These are phyloP conservation scores for Perca flavescens DNA, from an alignment of 2,113 vertebrate genomes.

Conservation along the genomic window DNA sequence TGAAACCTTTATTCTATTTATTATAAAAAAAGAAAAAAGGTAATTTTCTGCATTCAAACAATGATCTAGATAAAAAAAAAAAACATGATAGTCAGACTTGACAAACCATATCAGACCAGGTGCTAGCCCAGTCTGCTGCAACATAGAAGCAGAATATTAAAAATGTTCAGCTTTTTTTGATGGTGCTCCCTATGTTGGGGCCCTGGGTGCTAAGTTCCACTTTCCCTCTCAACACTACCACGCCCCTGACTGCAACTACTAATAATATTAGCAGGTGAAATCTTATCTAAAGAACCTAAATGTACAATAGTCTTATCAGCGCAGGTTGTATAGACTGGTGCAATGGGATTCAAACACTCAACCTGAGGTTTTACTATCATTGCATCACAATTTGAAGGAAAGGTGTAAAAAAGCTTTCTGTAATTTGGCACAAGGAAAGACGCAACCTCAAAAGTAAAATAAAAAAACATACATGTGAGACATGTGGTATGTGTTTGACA, in stretches of 20 bases:
- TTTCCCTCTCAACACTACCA: not conserved
- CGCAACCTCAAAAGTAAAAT: not conserved
- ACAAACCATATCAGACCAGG: too few relatives aligned
- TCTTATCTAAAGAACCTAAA: not conserved
- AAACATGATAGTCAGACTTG: too few relatives aligned
- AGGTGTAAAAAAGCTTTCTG: not conserved
- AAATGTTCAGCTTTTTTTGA: too few relatives aligned
- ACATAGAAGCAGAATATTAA: too few relatives aligned
- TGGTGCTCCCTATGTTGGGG: too few relatives aligned
- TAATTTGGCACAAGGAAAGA: not conserved
- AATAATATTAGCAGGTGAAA: not conserved
- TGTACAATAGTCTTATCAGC: not conserved
- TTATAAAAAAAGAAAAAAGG: too few relatives aligned
- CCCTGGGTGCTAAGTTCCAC: not conserved
- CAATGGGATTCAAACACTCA: not conserved
- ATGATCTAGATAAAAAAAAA: too few relatives aligned
- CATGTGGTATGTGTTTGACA: slow-evolving; percentile 22
- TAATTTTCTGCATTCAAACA: too few relatives aligned
- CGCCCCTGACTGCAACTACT: not conserved
- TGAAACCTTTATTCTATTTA: too few relatives aligned
- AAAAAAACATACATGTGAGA: not conserved
- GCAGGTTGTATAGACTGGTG: not conserved
- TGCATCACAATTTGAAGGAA: not conserved
- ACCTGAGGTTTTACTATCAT: not conserved
- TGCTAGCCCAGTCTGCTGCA: too few relatives aligned